phyloP scores from a whole-genome alignment of 1,140 invertebrate genomes.

The Leucophenga varia region DNA sequence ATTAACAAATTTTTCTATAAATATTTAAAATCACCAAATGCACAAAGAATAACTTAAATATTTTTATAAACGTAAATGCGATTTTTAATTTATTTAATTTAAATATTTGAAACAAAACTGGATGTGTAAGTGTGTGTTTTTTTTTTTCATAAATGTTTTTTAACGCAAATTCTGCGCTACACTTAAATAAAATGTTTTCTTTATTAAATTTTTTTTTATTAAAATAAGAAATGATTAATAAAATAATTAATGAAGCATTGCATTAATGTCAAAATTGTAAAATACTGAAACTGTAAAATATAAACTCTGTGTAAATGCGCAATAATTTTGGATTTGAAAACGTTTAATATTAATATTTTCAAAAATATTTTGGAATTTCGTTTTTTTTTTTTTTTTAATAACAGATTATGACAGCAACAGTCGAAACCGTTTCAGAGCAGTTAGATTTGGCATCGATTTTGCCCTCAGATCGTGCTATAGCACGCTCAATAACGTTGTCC shows the following conservation, averaged over 20 bases:
- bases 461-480: constrained; percentile 79
- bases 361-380: too few species aligned
- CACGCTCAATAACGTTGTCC: constrained; percentile 84
- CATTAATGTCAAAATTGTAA: constrained; percentile 41
- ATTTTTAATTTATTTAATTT: too few species aligned
- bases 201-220: too few species aligned
- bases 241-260: constrained; percentile 25
- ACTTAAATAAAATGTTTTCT: too few species aligned
- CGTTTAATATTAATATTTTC: constrained; percentile 1
- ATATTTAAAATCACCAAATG: too few species aligned
- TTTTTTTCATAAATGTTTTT: too few species aligned
- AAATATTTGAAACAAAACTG: constrained; percentile 11
- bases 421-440: constrained; percentile 89
- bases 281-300: constrained; percentile 11
- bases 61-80: constrained; percentile 14
- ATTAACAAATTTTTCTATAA: too few species aligned
- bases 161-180: too few species aligned
- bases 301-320: neutral
- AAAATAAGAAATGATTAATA: constrained; percentile 2
- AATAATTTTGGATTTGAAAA: neutral
- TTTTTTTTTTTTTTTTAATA: too few species aligned
- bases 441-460: constrained; percentile 78
- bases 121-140: constrained; percentile 28
- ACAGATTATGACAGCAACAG: constrained; percentile 90
- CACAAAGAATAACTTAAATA: neutral